Evolutionary conservation across 2,797 vertebrate species (phyloP).

Genomic region (Brachyrhaphis roseni): DNA sequence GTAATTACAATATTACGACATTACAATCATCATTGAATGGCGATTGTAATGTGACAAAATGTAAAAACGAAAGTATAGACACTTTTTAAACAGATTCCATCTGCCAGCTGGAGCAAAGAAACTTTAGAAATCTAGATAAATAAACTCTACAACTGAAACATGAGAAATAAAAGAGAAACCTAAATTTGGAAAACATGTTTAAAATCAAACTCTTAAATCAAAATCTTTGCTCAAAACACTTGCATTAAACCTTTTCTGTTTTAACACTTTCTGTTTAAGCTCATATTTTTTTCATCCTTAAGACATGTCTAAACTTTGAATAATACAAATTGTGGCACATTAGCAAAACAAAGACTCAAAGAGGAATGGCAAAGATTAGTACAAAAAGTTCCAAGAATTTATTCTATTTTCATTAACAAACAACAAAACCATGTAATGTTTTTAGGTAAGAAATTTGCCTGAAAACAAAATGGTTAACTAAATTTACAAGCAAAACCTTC

Average conservation of each 20-base stretch:
- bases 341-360: neutral
- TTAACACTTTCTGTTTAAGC: neutral
- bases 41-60: neutral
- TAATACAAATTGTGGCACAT: neutral
- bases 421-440: no score
- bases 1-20: no score
- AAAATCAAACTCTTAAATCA: neutral
- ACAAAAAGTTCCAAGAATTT: neutral
- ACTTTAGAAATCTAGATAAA: no score
- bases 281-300: neutral
- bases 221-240: conserved; percentile 1
- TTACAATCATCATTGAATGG: neutral
- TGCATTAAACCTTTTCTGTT: neutral
- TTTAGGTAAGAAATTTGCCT: no score
- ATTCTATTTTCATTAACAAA: neutral
- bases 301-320: neutral
- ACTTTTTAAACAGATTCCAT: neutral
- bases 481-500: conserved; percentile 1
- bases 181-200: neutral
- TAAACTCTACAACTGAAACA: neutral
- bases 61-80: neutral
- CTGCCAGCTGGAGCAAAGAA: no score
- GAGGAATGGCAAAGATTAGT: neutral
- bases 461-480: neutral
- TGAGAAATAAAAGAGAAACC: neutral